These are phyloP conservation scores for Dendrophyllia cribrosa DNA, from an alignment of 64 coral and sea anemone species.

Conservation along the genomic window DNA sequence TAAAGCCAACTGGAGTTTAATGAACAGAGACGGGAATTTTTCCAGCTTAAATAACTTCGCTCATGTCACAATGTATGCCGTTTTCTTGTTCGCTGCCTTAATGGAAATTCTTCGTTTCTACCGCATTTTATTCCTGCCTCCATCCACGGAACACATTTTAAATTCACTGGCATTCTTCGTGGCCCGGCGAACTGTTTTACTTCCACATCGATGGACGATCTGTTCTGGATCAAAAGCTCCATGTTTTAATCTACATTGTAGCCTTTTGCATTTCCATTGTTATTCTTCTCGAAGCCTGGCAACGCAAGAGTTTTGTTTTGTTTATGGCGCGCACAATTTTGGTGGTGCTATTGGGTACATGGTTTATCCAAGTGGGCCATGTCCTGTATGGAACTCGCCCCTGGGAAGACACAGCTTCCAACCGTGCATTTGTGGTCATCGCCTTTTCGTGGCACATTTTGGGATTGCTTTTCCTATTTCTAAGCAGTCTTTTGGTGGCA, in stretches of 20 bases:
- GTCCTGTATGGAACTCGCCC: background rate
- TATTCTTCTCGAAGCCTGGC: conserved; percentile 52
- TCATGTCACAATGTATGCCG: conserved; percentile 73
- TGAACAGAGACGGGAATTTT: conserved; percentile 44
- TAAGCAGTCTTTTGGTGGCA: background rate
- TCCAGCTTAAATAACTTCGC: conserved; percentile 62
- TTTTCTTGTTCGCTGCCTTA: conserved; percentile 53
- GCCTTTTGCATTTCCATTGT: conserved; percentile 45
- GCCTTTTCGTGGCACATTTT: conserved; percentile 3
- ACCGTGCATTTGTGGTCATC: background rate
- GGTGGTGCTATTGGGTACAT: conserved; percentile 63
- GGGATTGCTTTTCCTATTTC: background rate
- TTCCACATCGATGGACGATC: conserved; percentile 60
- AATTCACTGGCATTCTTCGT: conserved; percentile 23
- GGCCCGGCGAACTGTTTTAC: conserved; percentile 56
- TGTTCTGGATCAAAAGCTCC: conserved; percentile 45
- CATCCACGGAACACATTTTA: conserved; percentile 48
- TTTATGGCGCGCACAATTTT: conserved; percentile 56
- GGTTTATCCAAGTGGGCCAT: conserved; percentile 49
- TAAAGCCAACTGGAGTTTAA: conserved; percentile 44
- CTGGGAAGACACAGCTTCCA: background rate
- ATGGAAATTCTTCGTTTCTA: conserved; percentile 66
- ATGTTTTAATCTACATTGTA: conserved; percentile 44
- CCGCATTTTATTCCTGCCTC: conserved; percentile 5
- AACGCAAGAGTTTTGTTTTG: conserved; percentile 40